Conservation (phyloP, 2,797 vertebrate species). For the Heterohyrax brucei region DNA sequence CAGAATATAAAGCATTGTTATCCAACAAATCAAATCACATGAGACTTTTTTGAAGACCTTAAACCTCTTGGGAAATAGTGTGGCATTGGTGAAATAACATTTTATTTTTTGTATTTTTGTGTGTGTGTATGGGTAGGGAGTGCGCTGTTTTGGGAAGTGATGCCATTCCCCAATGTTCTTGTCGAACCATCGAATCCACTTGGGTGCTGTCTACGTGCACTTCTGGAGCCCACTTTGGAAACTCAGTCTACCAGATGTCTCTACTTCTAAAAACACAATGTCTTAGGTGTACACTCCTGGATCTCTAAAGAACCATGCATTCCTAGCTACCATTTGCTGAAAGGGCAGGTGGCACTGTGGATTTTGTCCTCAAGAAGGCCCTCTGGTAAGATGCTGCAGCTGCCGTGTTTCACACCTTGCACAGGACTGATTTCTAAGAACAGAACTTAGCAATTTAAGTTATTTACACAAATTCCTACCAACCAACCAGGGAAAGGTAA, state of each 20-base stretch:
- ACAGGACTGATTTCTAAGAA: slow-evolving; percentile 47
- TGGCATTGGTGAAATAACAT: not conserved
- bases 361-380: slow-evolving; percentile 18
- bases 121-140: not conserved
- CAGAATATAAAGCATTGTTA: slow-evolving; percentile 37
- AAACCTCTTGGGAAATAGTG: slow-evolving; percentile 3
- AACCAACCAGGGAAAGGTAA: slow-evolving; percentile 70
- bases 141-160: not conserved
- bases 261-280: slow-evolving; percentile 48
- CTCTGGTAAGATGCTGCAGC: not conserved
- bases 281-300: not conserved
- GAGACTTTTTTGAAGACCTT: not conserved
- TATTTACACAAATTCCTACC: slow-evolving; percentile 64
- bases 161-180: not conserved
- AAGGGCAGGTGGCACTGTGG: not conserved
- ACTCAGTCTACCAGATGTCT: not conserved
- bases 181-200: not conserved
- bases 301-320: not conserved
- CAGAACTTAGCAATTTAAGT: slow-evolving; percentile 50
- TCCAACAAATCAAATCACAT: not conserved
- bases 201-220: not conserved
- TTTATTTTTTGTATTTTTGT: not conserved
- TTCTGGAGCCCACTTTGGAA: not conserved
- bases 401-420: not conserved
- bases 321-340: not conserved